Base-by-base conservation (phyloP, 2,797 vertebrate genomes). In the Chromobotia macracanthus region DNA sequence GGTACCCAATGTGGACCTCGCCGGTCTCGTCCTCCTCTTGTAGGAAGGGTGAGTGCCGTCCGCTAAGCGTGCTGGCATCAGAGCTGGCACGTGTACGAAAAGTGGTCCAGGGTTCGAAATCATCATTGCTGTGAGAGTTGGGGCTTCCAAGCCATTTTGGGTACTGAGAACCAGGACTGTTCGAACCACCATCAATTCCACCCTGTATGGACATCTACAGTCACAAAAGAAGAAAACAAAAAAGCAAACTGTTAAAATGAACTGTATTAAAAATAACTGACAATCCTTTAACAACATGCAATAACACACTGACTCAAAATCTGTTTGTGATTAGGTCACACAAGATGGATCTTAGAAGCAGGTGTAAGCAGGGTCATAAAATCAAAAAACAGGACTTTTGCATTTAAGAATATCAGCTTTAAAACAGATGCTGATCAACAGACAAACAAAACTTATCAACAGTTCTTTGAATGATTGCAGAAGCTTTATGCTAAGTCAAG, bases 121-220 rank as follows among this genome's bases (percentile, higher is more conserved):
- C 97, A 6, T 99, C 97, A 0, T 96, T 99, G 84, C 95, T 97
- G 89, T 97, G 98, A 63, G 96, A 96, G 89, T 94, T 96, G n/a
- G 98, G 97, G 82, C 98, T 99, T 8, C 96, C 96, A 7, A 97
- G 94, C 97, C 97, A 99, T 81, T 96, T 96, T 0, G 97, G 90
- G 88, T 97, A 99, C 87, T 96, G 97, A 0, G 96, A 93, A 5
- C 95, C 93, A 0, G 96, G 96, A 82, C 97, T 98, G 83, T 94
- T 94, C 1, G 94, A 92, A 10, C 91, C 94, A 15, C 92, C 94
- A 5, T 98, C 97, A 67, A 94, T 89, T 18, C 92, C 94, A 28
- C 95, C 90, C 82, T 98, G 96, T 11, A 96, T 91, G 41, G 95
- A 90, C 74, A 92, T 84, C 91, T 94, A 74, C 15, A 38, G 19